A percentile compares a stretch with the other conserved stretches of the same genome.
These are phyloP conservation scores for Pipa parva DNA, from an alignment of 2,113 vertebrate genomes.

Conservation along the genomic window DNA sequence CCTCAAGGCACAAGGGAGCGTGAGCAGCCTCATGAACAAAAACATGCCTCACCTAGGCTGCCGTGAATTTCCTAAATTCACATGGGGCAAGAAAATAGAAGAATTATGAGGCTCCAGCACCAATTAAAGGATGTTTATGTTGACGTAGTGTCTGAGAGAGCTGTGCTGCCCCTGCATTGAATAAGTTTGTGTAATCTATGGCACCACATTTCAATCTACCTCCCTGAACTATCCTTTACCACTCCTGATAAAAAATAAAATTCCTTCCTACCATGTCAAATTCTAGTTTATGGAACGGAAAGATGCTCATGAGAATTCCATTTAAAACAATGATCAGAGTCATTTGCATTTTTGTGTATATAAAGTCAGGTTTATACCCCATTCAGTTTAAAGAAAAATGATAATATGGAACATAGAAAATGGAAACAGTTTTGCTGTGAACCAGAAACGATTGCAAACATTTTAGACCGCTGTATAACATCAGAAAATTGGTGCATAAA, in stretches of 20 bases:
- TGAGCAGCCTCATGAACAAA: slow-evolving; percentile 62
- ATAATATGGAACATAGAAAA: no score
- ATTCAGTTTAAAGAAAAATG: no score
- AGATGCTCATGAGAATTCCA: background rate
- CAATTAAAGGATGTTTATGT: slow-evolving; percentile 87
- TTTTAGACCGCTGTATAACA: no score
- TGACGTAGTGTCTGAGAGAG: slow-evolving; percentile 76
- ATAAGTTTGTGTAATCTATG: slow-evolving; percentile 55
- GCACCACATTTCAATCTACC: slow-evolving; percentile 35
- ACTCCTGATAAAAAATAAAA: background rate
- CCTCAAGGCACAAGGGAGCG: background rate
- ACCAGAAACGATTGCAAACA: no score
- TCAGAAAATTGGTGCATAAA: no score
- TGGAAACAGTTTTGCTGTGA: no score
- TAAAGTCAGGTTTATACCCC: background rate
- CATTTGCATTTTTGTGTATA: no score
- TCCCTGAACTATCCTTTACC: slow-evolving; percentile 4
- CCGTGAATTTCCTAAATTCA: slow-evolving; percentile 67
- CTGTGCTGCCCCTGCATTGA: slow-evolving; percentile 54
- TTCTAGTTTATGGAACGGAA: background rate
- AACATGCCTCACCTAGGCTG: slow-evolving; percentile 66
- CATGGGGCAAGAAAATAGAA: slow-evolving; percentile 66
- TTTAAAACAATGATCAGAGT: background rate
- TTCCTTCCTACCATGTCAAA: background rate
- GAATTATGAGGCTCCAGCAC: slow-evolving; percentile 87